A percentile compares a stretch with the other conserved stretches of the same genome.
Evolutionary conservation across 2,113 vertebrate species (phyloP).

Genomic region (Cichladusa arquata): DNA sequence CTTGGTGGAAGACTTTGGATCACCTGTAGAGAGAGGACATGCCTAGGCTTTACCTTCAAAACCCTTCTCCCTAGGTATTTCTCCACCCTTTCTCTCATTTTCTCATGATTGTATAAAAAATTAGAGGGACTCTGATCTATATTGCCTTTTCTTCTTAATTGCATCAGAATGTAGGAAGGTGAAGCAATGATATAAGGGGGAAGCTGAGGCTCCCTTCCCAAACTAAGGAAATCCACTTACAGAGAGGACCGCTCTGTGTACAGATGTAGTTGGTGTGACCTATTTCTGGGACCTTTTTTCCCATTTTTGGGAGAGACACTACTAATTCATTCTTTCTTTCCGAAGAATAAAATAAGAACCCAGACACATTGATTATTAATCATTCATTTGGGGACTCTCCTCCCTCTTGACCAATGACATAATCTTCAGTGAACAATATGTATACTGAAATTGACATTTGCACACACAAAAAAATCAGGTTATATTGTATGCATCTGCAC

Average conservation of each 20-base stretch:
- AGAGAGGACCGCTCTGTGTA: background rate
- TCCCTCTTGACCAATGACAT: slow-evolving; percentile 71
- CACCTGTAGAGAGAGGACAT: background rate
- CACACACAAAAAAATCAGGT: slow-evolving; percentile 60
- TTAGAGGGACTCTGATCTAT: background rate
- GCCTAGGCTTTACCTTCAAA: background rate
- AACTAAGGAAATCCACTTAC: slow-evolving; percentile 27
- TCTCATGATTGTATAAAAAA: slow-evolving; percentile 19
- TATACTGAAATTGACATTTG: slow-evolving; percentile 76
- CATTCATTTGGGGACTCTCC: slow-evolving; percentile 70
- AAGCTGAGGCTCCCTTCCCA: background rate
- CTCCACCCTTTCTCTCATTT: background rate
- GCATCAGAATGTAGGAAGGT: slow-evolving; percentile 2
- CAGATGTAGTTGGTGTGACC: background rate
- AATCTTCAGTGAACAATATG: slow-evolving; percentile 68
- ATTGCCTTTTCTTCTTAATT: slow-evolving; percentile 39
- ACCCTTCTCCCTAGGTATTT: background rate
- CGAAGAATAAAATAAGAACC: slow-evolving; percentile 68
- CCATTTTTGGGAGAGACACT: slow-evolving; percentile 63
- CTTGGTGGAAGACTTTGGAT: background rate
- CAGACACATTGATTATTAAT: slow-evolving; percentile 81
- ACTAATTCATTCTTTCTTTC: slow-evolving; percentile 69
- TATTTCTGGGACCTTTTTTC: slow-evolving; percentile 56
- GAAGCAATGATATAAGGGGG: background rate
- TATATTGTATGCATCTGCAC: slow-evolving; percentile 69